Evolutionary conservation across 2,113 vertebrate species (phyloP), one percentile per base, ranked within the genome.

Genomic region (Tetrax tetrax): DNA sequence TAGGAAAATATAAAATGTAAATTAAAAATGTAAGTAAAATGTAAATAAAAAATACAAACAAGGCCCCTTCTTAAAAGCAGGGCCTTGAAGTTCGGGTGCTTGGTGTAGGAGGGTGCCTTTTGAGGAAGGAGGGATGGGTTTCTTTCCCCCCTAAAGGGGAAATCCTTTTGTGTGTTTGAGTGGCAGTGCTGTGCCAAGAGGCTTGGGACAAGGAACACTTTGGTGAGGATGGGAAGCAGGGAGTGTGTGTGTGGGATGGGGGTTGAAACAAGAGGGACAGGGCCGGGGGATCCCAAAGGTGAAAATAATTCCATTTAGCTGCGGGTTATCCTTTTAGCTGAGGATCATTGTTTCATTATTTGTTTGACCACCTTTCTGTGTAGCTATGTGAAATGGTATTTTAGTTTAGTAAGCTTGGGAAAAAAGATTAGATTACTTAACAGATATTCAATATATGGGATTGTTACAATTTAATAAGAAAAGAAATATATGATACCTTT

Each of bases 1-100:
- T 99, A 99, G 99, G 99, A 99, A 99, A 99, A 99, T 99, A 99
- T 99, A 99, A 99, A 99, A 99, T 99, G 99, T 99, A 99, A 99
- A 99, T 99, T 99, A 99, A 98, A 99, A 99, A 99, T 99, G 99
- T 99, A 99, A 99, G n/a, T 99, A 99, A 99, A 99, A 99, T 99
- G 99, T 99, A 99, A 99, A 99, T 99, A 99, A 99, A 98, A 99
- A 99, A 99, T 99, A 99, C 99, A 99, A 99, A 99, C 98, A 98
- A 99, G 99, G 99, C 16, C 6, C 14, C 15, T 15, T 43, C 41
- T 43, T 43, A 98, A 98, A 99, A 98, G 97, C 97, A 98, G 98
- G 98, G 98, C 98, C 98, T 98, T 97, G 97, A 98, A 98, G 98
- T 98, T 97, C 97, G 97, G 97, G 93, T 97, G 97, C 91, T 87